A percentile compares a stretch with the other conserved stretches of the same genome.
These are phyloP conservation scores for Sprattus sprattus DNA, from an alignment of 2,113 vertebrate species.

Conservation along the genomic window DNA sequence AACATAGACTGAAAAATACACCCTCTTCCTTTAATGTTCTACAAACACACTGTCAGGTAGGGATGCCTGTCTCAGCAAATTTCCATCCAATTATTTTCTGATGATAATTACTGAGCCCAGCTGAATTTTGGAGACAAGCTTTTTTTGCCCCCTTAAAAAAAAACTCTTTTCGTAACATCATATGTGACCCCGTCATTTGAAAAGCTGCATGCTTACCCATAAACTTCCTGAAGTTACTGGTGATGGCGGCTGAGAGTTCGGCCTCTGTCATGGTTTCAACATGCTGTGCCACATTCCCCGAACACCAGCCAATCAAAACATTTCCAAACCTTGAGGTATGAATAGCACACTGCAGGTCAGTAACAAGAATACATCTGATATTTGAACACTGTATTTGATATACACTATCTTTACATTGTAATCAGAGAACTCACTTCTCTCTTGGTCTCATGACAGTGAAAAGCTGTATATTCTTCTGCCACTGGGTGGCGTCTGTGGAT, in stretches of 20 bases:
- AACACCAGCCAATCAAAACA: conserved; percentile 47
- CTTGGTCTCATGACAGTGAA: conserved; percentile 51
- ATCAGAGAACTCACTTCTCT: conserved; percentile 38
- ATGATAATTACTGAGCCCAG: background rate
- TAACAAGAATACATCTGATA: background rate
- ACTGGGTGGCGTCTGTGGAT: conserved; percentile 29
- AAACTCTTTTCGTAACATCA: background rate
- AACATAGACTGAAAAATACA: no score
- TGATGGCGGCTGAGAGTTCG: conserved; percentile 46
- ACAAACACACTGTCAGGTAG: background rate
- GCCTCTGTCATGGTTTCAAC: conserved; percentile 50
- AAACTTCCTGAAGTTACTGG: conserved; percentile 46
- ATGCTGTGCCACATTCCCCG: conserved; percentile 44
- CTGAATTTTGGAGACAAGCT: background rate
- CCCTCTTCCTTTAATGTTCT: background rate
- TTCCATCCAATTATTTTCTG: background rate
- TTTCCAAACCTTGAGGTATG: conserved; percentile 48
- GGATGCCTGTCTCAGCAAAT: no score
- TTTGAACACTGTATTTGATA: background rate
- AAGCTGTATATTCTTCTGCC: conserved; percentile 40
- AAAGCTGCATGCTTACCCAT: conserved; percentile 38
- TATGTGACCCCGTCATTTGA: background rate
- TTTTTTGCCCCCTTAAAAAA: background rate
- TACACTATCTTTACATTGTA: background rate
- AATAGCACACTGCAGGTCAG: background rate